phyloP scores from a whole-genome alignment of 2,113 vertebrate genomes.

The Ancistrus triradiatus region DNA sequence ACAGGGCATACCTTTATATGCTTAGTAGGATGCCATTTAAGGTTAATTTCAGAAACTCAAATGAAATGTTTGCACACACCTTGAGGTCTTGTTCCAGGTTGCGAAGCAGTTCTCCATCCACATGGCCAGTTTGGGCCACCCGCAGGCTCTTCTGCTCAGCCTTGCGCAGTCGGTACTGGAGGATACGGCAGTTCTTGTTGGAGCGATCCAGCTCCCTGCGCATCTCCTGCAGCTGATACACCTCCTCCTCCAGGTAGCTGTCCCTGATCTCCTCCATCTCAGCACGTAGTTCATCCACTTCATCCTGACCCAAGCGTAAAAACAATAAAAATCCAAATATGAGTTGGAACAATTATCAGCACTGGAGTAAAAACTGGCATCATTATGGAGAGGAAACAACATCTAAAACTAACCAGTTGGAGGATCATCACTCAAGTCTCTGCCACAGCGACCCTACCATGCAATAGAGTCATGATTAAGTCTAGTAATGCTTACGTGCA shows the following conservation, averaged over 20 bases:
- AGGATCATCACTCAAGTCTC: too few relatives aligned
- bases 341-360: too few relatives aligned
- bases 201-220: conserved; percentile 92
- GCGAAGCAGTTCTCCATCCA: conserved; percentile 91
- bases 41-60: too few relatives aligned
- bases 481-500: too few relatives aligned
- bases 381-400: too few relatives aligned
- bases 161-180: conserved; percentile 96
- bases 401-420: too few relatives aligned
- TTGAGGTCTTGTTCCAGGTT: conserved; percentile 95
- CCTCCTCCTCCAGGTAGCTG: conserved; percentile 96
- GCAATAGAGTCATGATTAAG: too few relatives aligned
- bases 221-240: conserved; percentile 96
- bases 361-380: too few relatives aligned
- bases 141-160: conserved; percentile 95
- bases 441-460: too few relatives aligned
- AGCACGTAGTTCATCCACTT: conserved; percentile 92
- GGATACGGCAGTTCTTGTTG: conserved; percentile 96
- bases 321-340: not conserved
- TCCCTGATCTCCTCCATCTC: conserved; percentile 99
- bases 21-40: too few relatives aligned
- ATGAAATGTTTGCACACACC: too few relatives aligned
- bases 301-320: conserved; percentile 74
- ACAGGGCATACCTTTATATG: too few relatives aligned
- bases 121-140: conserved; percentile 91